Percentiles rank a stretch among this genome's conserved stretches.
These are phyloP conservation scores for Fragum whitleyi DNA, from an alignment of 2,888 invertebrate species.

Conservation along the genomic window DNA sequence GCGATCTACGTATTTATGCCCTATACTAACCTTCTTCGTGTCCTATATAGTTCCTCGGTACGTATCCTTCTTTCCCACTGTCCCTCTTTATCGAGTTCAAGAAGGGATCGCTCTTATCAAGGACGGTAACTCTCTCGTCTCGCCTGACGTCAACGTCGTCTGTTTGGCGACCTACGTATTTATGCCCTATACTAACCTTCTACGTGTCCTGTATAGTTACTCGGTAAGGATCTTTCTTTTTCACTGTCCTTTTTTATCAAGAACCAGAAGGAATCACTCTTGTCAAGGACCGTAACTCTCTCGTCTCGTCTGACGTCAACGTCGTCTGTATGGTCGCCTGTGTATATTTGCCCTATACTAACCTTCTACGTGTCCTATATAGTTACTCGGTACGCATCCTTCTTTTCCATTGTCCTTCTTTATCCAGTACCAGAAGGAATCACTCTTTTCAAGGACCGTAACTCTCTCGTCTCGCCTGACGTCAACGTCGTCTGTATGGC, in stretches of 20 bases:
- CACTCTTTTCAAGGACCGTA: slow-evolving; percentile 97
- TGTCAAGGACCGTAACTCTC: slow-evolving; percentile 97
- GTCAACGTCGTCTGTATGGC: slow-evolving; percentile 97
- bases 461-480: slow-evolving; percentile 97
- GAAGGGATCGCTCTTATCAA: slow-evolving; percentile 97
- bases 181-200: no score
- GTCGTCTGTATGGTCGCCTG: slow-evolving; percentile 96
- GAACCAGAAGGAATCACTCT: slow-evolving; percentile 98
- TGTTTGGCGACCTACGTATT: slow-evolving; percentile 91
- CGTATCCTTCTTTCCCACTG: slow-evolving; percentile 97
- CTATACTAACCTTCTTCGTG: not conserved
- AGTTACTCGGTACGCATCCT: not conserved
- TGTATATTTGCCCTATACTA: not conserved
- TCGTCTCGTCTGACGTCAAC: slow-evolving; percentile 97
- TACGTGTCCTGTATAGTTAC: not conserved
- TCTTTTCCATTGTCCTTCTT: slow-evolving; percentile 84
- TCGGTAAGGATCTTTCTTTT: not conserved
- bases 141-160: slow-evolving; percentile 97
- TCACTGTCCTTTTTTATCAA: slow-evolving; percentile 90
- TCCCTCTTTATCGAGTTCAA: slow-evolving; percentile 98
- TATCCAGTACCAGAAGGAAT: slow-evolving; percentile 99
- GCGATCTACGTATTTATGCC: not conserved
- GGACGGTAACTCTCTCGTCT: slow-evolving; percentile 97
- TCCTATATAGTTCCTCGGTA: slow-evolving; percentile 87
- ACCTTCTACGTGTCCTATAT: not conserved